Conservation (phyloP, 2,113 vertebrate genomes). For the Dunckerocampus dactyliophorus region DNA sequence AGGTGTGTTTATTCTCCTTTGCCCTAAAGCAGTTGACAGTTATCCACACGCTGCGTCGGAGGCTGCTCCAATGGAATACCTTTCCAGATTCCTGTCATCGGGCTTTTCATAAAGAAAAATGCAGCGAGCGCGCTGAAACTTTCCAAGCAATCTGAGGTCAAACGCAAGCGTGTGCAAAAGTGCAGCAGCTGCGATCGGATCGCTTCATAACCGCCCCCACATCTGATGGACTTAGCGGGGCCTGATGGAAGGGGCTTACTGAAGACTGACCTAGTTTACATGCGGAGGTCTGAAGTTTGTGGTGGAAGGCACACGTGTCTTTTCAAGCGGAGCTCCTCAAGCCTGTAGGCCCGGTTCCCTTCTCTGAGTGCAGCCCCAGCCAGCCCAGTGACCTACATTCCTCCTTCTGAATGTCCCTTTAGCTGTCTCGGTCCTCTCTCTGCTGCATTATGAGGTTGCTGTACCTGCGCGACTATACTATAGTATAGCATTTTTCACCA, state of each 20-base stretch:
- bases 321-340: constrained; percentile 3
- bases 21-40: background rate
- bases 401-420: constrained; percentile 23
- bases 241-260: constrained; percentile 41
- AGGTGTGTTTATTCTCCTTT: background rate
- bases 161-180: constrained; percentile 25
- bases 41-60: background rate
- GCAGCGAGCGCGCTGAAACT: background rate
- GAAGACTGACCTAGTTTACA: constrained; percentile 53
- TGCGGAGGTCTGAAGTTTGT: constrained; percentile 13
- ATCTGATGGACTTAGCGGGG: constrained; percentile 35
- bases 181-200: constrained; percentile 29
- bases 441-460: background rate
- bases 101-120: constrained; percentile 14
- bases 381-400: constrained; percentile 48
- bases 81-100: constrained; percentile 2
- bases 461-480: too few species aligned
- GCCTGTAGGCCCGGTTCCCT: background rate
- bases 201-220: background rate
- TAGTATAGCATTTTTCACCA: too few species aligned
- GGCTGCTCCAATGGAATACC: background rate
- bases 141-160: constrained; percentile 15
- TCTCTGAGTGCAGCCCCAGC: constrained; percentile 2
- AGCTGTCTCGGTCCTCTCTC: too few species aligned
- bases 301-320: background rate